These are phyloP conservation scores for Pygoscelis antarcticus DNA, from an alignment of 2,113 vertebrate genomes.

Conservation along the genomic window DNA sequence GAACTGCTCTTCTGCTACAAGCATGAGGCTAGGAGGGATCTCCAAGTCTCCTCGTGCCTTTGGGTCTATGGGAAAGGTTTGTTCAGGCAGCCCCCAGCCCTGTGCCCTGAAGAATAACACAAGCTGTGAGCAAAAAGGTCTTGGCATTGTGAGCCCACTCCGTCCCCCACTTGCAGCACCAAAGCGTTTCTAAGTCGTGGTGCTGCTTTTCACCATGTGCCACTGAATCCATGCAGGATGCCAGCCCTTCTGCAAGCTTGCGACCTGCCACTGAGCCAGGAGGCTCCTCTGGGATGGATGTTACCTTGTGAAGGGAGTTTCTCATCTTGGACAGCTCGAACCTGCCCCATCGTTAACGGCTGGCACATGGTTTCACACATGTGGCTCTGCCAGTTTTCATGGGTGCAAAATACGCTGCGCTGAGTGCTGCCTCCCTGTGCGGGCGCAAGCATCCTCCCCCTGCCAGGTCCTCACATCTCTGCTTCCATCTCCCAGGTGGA, in stretches of 20 bases:
- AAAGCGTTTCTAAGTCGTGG: neutral
- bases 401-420: neutral
- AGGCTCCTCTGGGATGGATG: neutral
- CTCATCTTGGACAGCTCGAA: neutral
- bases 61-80: neutral
- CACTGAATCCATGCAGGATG: accelerated
- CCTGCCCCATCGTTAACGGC: neutral
- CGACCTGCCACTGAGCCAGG: neutral
- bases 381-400: neutral
- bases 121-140: neutral
- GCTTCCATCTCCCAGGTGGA: neutral
- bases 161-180: accelerated
- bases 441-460: neutral
- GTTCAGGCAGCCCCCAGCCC: neutral
- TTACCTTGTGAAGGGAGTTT: neutral
- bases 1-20: neutral
- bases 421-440: neutral
- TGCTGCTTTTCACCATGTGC: accelerated
- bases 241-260: neutral
- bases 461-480: neutral
- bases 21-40: neutral
- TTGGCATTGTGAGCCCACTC: neutral
- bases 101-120: neutral
- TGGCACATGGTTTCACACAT: neutral
- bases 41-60: neutral